A percentile compares a stretch with the other conserved stretches of the same genome.
Conservation (phyloP, 2,888 invertebrate species). For the Gari tellinella region DNA sequence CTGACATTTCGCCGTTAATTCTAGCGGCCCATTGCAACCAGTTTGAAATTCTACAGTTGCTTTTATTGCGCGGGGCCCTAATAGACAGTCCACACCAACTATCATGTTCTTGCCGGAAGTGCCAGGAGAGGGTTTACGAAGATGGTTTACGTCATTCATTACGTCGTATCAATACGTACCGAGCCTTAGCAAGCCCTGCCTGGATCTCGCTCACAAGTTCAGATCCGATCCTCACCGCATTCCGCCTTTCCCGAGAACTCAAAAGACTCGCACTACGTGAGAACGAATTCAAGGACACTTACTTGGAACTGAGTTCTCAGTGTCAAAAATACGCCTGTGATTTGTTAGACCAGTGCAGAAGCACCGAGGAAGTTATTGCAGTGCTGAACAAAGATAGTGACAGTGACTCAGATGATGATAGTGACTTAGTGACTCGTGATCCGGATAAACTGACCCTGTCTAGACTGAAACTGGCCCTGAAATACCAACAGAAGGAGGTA, state of each 20-base stretch:
- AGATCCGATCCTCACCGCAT: constrained; percentile 86
- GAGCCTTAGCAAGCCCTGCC: constrained; percentile 86
- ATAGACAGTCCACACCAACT: constrained; percentile 85
- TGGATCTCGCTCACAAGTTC: constrained; percentile 86
- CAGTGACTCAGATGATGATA: constrained; percentile 67
- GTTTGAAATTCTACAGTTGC: constrained; percentile 86
- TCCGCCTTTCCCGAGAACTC: constrained; percentile 86
- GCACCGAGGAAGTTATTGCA: constrained; percentile 86
- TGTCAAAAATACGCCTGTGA: constrained; percentile 86
- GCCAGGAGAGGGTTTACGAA: constrained; percentile 83
- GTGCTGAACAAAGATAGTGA: constrained; percentile 85
- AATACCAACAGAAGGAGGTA: constrained; percentile 87
- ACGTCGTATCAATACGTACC: constrained; percentile 85
- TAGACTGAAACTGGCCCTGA: constrained; percentile 86
- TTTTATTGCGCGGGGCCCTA: constrained; percentile 85
- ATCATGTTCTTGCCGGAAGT: constrained; percentile 85
- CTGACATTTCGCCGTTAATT: constrained; percentile 85
- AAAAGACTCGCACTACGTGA: constrained; percentile 85
- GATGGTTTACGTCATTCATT: constrained; percentile 86
- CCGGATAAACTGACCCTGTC: constrained; percentile 81
- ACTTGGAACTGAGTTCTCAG: constrained; percentile 85
- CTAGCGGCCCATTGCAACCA: constrained; percentile 86
- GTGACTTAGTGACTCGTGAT: not conserved
- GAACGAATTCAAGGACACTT: constrained; percentile 86
- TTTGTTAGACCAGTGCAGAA: constrained; percentile 86